phyloP scores from a whole-genome alignment of 2,797 vertebrate species.

The Gambusia yucatana region DNA sequence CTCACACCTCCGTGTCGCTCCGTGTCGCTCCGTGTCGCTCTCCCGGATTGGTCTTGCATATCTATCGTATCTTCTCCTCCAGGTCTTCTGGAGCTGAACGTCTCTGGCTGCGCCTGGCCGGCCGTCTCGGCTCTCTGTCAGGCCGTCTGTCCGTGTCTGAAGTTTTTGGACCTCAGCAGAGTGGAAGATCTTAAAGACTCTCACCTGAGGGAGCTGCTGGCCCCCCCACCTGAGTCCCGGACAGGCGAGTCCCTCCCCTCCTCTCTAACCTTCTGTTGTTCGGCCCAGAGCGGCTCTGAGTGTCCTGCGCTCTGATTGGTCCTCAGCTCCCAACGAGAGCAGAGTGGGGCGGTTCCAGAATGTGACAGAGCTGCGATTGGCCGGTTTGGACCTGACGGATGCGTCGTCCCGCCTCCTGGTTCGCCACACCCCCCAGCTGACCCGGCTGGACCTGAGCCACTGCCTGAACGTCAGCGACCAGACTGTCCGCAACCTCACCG shows the following conservation, averaged over 20 bases:
- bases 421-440: conserved; percentile 87
- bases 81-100: conserved; percentile 90
- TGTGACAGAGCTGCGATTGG: conserved; percentile 84
- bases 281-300: background rate
- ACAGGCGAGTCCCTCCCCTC: conserved; percentile 77
- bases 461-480: conserved; percentile 88
- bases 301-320: conserved; percentile 31
- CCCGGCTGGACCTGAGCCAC: conserved; percentile 89
- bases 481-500: conserved; percentile 85
- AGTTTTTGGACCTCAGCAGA: conserved; percentile 89
- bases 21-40: background rate
- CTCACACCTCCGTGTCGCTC: background rate
- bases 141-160: conserved; percentile 86
- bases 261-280: background rate
- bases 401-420: conserved; percentile 84
- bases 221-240: conserved; percentile 84
- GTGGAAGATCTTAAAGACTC: conserved; percentile 92
- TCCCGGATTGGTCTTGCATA: fast-evolving
- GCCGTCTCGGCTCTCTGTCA: conserved; percentile 90
- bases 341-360: conserved; percentile 88
- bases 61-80: background rate
- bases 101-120: conserved; percentile 89
- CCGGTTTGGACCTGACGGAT: conserved; percentile 88
- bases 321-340: conserved; percentile 83
- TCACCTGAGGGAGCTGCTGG: conserved; percentile 89